A percentile compares a stretch with the other conserved stretches of the same genome.
Evolutionary conservation across 2,797 vertebrate genomes (phyloP).

Genomic region (Pelodytes ibericus): DNA sequence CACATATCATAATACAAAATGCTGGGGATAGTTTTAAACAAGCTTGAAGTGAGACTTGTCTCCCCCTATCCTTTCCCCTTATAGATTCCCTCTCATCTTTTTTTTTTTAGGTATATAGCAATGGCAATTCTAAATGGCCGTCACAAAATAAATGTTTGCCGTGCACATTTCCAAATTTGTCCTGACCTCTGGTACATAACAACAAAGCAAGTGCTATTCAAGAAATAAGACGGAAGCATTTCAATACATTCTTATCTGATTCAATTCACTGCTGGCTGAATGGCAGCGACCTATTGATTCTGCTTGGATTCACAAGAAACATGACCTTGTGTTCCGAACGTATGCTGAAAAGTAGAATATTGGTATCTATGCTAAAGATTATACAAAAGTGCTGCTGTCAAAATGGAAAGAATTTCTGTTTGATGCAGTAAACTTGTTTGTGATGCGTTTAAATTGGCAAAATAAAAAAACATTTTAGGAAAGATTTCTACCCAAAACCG

Average conservation of each 20-base stretch:
- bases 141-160: background rate
- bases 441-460: no score
- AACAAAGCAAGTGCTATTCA: background rate
- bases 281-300: slow-evolving; percentile 2
- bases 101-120: background rate
- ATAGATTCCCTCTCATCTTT: background rate
- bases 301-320: background rate
- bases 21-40: background rate
- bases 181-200: background rate
- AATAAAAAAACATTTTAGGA: no score
- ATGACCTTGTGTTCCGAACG: slow-evolving; percentile 10
- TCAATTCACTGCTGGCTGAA: background rate
- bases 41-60: background rate
- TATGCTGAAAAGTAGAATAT: background rate
- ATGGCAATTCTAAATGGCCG: background rate
- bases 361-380: no score
- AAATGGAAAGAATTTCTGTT: no score
- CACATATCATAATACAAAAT: background rate
- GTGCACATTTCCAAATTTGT: background rate
- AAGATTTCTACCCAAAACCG: no score
- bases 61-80: background rate
- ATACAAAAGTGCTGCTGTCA: no score
- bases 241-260: background rate
- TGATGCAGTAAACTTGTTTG: no score
- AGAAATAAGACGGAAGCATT: background rate